Evolutionary conservation across 1,140 invertebrate genomes (phyloP).

Genomic region (Acromyrmex charruanus): DNA sequence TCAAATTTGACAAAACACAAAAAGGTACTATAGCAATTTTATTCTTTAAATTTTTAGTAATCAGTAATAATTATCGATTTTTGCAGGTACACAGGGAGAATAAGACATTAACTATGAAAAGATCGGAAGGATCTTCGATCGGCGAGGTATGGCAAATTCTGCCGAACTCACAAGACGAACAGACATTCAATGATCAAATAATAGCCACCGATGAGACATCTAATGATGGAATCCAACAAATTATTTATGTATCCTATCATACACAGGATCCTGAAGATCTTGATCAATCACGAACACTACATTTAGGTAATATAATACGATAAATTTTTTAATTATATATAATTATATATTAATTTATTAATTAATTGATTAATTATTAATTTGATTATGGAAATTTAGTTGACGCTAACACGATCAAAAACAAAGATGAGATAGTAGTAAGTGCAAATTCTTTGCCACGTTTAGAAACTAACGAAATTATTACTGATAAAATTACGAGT

Average conservation of each 20-base stretch:
- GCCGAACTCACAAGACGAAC: conserved; percentile 76
- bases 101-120: conserved; percentile 72
- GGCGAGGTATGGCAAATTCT: conserved; percentile 83
- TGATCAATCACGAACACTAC: conserved; percentile 82
- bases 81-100: conserved; percentile 80
- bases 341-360: conserved; percentile 28
- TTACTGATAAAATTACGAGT: conserved; percentile 70
- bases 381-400: conserved; percentile 69
- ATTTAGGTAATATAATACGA: conserved; percentile 78
- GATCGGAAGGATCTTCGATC: conserved; percentile 68
- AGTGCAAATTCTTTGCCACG: conserved; percentile 70
- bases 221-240: conserved; percentile 82
- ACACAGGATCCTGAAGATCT: conserved; percentile 83
- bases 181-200: conserved; percentile 74
- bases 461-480: conserved; percentile 72
- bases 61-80: conserved; percentile 49
- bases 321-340: too few species aligned
- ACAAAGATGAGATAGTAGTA: conserved; percentile 73
- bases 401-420: conserved; percentile 77
- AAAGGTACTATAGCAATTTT: conserved; percentile 83
- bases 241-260: conserved; percentile 86
- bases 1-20: conserved; percentile 90
- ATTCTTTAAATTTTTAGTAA: conserved; percentile 11
- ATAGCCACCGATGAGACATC: conserved; percentile 77
- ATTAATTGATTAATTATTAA: conserved; percentile 32